Percentiles rank a stretch among this genome's conserved stretches.
phyloP scores from a whole-genome alignment of 2,113 vertebrate genomes.

The Paradoxurus hermaphroditus region DNA sequence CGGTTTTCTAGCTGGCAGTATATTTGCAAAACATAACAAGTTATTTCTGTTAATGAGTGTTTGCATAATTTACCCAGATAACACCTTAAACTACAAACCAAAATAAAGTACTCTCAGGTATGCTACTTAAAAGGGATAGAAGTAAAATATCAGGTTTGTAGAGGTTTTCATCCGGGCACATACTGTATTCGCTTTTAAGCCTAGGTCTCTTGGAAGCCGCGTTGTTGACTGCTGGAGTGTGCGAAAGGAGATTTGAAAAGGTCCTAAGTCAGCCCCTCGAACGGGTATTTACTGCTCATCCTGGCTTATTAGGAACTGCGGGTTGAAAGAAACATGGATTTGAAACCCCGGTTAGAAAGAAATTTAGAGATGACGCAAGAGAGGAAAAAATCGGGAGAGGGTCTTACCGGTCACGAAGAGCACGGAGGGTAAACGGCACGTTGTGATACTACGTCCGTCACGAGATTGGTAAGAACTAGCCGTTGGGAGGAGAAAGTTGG shows the following conservation, averaged over 20 bases:
- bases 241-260: conserved; percentile 1
- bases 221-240: background rate
- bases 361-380: background rate
- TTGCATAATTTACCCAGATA: conserved; percentile 46
- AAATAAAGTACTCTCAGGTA: background rate
- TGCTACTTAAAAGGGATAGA: conserved; percentile 17
- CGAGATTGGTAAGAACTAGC: background rate
- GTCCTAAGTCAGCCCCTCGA: background rate
- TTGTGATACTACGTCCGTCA: background rate
- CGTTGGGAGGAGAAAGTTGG: background rate
- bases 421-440: background rate
- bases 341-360: background rate
- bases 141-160: background rate
- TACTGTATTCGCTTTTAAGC: background rate
- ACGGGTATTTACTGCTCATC: background rate
- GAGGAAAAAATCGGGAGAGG: background rate
- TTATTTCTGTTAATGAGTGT: conserved; percentile 64
- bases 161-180: background rate
- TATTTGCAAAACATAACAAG: conserved; percentile 7
- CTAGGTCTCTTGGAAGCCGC: background rate
- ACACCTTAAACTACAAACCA: background rate
- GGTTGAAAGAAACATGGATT: background rate
- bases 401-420: background rate
- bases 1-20: background rate
- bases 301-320: background rate